Evolutionary conservation across 1,140 invertebrate genomes (phyloP).

Genomic region (Triops cancriformis): DNA sequence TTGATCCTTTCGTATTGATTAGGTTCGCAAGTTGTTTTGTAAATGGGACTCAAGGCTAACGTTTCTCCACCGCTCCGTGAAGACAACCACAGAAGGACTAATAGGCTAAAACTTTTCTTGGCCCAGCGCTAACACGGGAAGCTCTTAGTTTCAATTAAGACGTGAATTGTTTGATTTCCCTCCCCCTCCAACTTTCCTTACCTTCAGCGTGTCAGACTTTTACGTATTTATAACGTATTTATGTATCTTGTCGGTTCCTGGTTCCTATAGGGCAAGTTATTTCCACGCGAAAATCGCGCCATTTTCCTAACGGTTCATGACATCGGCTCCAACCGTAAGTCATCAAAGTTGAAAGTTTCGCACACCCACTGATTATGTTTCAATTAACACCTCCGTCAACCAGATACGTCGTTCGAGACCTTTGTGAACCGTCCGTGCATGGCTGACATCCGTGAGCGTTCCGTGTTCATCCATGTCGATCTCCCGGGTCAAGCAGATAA

Average conservation of each 20-base stretch:
- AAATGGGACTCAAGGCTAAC: background rate
- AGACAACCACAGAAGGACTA: background rate
- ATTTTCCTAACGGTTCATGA: conserved; percentile 83
- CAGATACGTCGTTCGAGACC: conserved; percentile 63
- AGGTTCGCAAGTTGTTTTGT: background rate
- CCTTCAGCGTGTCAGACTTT: background rate
- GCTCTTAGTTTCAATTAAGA: conserved; percentile 19
- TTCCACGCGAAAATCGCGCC: conserved; percentile 34
- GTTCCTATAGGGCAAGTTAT: background rate
- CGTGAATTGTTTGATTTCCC: background rate
- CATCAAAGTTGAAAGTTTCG: conserved; percentile 16
- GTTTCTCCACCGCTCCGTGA: background rate
- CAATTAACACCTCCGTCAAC: background rate
- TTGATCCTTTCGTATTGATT: background rate
- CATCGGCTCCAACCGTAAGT: conserved; percentile 81
- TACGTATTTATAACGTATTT: background rate
- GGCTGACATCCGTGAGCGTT: conserved; percentile 72
- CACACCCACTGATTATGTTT: background rate
- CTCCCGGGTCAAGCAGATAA: conserved; percentile 80
- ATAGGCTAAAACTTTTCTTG: background rate
- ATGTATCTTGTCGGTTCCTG: background rate
- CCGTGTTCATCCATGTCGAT: conserved; percentile 80
- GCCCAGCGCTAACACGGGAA: background rate
- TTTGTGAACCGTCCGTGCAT: conserved; percentile 71
- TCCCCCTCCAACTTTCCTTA: background rate